These are phyloP conservation scores for Drosophila robusta DNA, from an alignment of 2,888 invertebrate species.

Conservation along the genomic window DNA sequence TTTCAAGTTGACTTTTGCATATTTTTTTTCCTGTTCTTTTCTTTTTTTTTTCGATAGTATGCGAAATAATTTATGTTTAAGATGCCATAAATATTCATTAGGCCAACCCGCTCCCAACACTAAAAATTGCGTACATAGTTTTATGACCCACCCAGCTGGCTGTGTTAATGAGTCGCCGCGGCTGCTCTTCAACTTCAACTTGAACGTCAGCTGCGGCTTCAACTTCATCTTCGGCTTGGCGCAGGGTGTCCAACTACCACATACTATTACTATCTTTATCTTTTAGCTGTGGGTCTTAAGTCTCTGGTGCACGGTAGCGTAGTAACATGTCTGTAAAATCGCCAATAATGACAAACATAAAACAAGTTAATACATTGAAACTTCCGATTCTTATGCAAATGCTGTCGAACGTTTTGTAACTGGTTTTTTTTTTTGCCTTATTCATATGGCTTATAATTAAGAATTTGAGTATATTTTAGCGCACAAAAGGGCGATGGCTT, in stretches of 20 bases:
- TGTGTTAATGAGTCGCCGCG: constrained; percentile 53
- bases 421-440: constrained; percentile 46
- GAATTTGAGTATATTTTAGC: constrained; percentile 47
- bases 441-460: constrained; percentile 73
- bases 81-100: constrained; percentile 77
- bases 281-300: constrained; percentile 16
- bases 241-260: constrained; percentile 6
- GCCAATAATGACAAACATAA: constrained; percentile 80
- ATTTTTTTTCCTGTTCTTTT: constrained; percentile 25
- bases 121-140: constrained; percentile 64
- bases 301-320: constrained; percentile 57
- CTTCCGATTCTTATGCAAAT: constrained; percentile 78
- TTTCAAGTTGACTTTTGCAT: constrained; percentile 41
- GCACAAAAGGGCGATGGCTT: constrained; percentile 63
- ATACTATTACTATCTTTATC: constrained; percentile 16
- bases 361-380: constrained; percentile 79
- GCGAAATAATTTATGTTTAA: constrained; percentile 79
- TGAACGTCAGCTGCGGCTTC: constrained; percentile 3
- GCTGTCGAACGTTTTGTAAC: constrained; percentile 65
- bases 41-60: constrained; percentile 56
- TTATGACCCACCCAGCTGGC: constrained; percentile 61
- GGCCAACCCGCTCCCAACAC: constrained; percentile 39
- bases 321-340: constrained; percentile 77
- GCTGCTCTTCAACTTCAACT: constrained; percentile 38
- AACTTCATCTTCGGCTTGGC: constrained; percentile 8